Evolutionary conservation across 2,797 vertebrate genomes (phyloP), one percentile per base, ranked within the genome.

Genomic region (Clarias pachynema): DNA sequence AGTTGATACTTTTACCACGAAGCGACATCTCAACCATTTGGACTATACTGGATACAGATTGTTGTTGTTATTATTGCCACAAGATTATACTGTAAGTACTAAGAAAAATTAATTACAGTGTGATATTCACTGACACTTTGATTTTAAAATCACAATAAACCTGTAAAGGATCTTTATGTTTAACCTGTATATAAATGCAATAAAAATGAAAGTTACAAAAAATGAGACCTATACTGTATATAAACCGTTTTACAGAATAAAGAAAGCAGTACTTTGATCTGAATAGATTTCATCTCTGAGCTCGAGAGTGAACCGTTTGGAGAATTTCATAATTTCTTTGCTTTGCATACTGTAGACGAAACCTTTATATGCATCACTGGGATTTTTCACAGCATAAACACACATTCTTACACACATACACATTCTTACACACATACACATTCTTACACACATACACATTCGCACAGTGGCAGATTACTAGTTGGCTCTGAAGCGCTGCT

Each of bases 401-500:
- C 65, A 20, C 66, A 18, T 7, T 34, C 37, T 29, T 2, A 40
- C 22, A n/a, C 40, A 81, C 62, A 83, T 18, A 59, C 49, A n/a
- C 68, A 62, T 29, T 44, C 16, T 22, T 6, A 12, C 26, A 29
- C 84, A 79, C 56, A 9, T 6, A 3, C 8, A 20, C 1, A 26
- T n/a, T 15, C 40, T 9, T n/a, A 62, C 22, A 62, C 22, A n/a
- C 22, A n/a, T 10, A 22, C 22, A n/a, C 22, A 24, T n/a, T 62
- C 60, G 22, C 60, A 26, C 70, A 29, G 70, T 73, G 24, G 44
- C 49, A 75, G 73, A 75, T 56, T 34, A 62, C 73, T 44, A 40
- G 44, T 62, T 73, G 31, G 26, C 65, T 80, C 86, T 80, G 82
- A 80, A 73, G 66, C 85, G n/a, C 53, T 65, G n/a, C 57, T 74